Conservation (phyloP, 2,113 vertebrate genomes). For the Ictalurus furcatus region DNA sequence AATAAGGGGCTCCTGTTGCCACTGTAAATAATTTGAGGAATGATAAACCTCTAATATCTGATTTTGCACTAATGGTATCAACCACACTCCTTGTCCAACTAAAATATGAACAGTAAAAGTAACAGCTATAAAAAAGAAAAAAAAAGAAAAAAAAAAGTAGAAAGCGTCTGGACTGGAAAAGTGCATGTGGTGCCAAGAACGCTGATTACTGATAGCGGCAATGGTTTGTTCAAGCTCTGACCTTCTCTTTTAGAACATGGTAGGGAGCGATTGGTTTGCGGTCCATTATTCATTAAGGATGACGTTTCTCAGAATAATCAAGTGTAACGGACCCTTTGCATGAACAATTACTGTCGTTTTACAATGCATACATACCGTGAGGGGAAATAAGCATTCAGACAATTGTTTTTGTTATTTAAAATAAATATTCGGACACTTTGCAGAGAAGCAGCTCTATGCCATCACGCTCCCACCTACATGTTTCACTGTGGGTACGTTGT, state of each 20-base stretch:
- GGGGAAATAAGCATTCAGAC: neutral
- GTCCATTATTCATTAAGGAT: conserved; percentile 23
- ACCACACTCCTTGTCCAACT: conserved; percentile 18
- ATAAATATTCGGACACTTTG: neutral
- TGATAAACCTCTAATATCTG: conserved; percentile 62
- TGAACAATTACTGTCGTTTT: neutral
- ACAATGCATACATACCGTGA: neutral
- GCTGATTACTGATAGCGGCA: conserved; percentile 42
- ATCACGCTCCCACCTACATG: neutral
- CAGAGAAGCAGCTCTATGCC: neutral
- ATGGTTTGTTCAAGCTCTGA: conserved; percentile 17
- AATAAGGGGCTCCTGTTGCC: conserved; percentile 56
- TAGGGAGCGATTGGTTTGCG: conserved; percentile 17
- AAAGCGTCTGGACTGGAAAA: conserved; percentile 36
- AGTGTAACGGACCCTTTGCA: conserved; percentile 18
- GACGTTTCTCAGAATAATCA: neutral
- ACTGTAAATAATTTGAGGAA: conserved; percentile 69
- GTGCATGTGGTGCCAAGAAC: conserved; percentile 33
- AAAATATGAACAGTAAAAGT: conserved; percentile 30
- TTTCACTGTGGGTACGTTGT: neutral
- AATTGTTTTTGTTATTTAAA: neutral
- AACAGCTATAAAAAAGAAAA: neutral
- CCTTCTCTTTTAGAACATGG: conserved; percentile 20
- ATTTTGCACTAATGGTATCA: conserved; percentile 53
- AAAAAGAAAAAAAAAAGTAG: neutral